Evolutionary conservation across 1,140 invertebrate species (phyloP), one percentile per base, ranked within the genome.

Genomic region (Cyclina sinensis): DNA sequence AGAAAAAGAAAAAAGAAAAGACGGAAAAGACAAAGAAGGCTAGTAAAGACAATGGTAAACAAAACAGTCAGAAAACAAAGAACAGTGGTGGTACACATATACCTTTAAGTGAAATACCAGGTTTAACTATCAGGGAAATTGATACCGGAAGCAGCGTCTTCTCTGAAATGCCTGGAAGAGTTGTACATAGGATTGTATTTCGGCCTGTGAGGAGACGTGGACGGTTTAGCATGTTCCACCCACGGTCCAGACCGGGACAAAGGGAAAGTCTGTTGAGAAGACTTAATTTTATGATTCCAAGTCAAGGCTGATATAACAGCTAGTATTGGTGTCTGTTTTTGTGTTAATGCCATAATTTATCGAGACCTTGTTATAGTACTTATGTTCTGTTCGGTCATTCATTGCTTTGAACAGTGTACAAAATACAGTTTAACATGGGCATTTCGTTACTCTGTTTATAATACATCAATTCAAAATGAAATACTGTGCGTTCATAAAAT

Each of bases 341-440:
- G 35, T 70, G 65, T 70, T 37, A 35, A 70, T 70, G 37, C 37
- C 11, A 30, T 37, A 70, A 70, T 70, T 70, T 70, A 70, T 43
- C 14, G 43, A 43, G 43, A 4, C 14, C 43, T 43, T 43, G 14
- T 43, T n/a, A n/a, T n/a, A n/a, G n/a, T n/a, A n/a, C n/a, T n/a
- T n/a, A n/a, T n/a, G n/a, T n/a, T n/a, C n/a, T n/a, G n/a, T n/a
- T n/a, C n/a, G n/a, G n/a, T n/a, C n/a, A n/a, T n/a, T n/a, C n/a
- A n/a, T n/a, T n/a, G n/a, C n/a, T n/a, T n/a, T n/a, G n/a, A n/a
- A n/a, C n/a, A n/a, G n/a, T n/a, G n/a, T n/a, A n/a, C n/a, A n/a
- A n/a, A n/a, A n/a, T n/a, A n/a, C n/a, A n/a, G n/a, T n/a, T n/a
- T n/a, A n/a, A n/a, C n/a, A n/a, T n/a, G n/a, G n/a, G n/a, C n/a